A percentile compares a stretch with the other conserved stretches of the same genome.
Evolutionary conservation across 2,113 vertebrate species (phyloP).

Genomic region (Embiotoca jacksoni): DNA sequence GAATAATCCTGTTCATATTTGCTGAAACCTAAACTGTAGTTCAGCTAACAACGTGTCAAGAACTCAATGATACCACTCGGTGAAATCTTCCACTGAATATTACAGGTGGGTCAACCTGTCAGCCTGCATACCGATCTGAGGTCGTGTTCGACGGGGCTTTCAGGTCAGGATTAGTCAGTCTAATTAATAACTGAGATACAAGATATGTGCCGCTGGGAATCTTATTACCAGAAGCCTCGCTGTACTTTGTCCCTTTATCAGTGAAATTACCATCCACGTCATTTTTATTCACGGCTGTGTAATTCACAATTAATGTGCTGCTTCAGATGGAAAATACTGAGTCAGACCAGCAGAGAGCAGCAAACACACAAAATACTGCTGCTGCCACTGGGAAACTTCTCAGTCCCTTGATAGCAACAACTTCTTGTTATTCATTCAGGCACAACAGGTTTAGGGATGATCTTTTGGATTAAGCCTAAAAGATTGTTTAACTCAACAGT

Average conservation of each 20-base stretch:
- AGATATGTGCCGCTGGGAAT: slow-evolving; percentile 15
- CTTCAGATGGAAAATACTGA: slow-evolving; percentile 3
- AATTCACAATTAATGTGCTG: background rate
- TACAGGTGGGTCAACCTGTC: slow-evolving; percentile 57
- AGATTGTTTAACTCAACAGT: too few relatives aligned
- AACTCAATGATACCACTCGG: slow-evolving; percentile 15
- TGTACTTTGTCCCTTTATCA: slow-evolving; percentile 37
- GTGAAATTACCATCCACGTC: slow-evolving; percentile 49
- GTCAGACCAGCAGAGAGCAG: slow-evolving; percentile 63
- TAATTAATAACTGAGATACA: slow-evolving; percentile 42
- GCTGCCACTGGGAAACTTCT: background rate
- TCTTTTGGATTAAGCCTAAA: too few relatives aligned
- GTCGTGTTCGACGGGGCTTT: slow-evolving; percentile 4
- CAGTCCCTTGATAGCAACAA: too few relatives aligned
- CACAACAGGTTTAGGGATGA: too few relatives aligned
- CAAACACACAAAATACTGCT: background rate
- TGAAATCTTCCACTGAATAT: slow-evolving; percentile 24
- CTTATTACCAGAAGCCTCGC: slow-evolving; percentile 32
- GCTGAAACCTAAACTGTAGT: slow-evolving; percentile 30
- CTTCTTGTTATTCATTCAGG: too few relatives aligned
- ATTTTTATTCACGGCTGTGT: background rate
- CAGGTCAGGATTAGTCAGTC: slow-evolving; percentile 36
- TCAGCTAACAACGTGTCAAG: slow-evolving; percentile 54
- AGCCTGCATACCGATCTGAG: slow-evolving; percentile 31
- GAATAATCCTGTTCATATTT: slow-evolving; percentile 61